Conservation (phyloP, 2,888 invertebrate genomes). For the Halictus ligatus region DNA sequence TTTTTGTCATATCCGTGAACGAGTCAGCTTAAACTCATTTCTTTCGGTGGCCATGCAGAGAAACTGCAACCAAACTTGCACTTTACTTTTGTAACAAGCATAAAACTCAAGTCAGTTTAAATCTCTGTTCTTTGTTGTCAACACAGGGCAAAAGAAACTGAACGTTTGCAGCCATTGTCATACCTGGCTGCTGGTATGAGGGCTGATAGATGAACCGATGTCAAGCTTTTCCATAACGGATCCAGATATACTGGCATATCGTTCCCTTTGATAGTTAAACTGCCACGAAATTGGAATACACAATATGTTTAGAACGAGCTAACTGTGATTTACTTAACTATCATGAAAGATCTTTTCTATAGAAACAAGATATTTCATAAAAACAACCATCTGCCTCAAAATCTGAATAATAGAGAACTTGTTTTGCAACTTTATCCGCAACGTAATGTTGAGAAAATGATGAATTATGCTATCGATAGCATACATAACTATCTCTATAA, state of each 20-base stretch:
- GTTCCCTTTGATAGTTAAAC: constrained; percentile 92
- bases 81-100: constrained; percentile 37
- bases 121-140: constrained; percentile 8
- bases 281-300: constrained; percentile 84
- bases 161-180: constrained; percentile 68
- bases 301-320: constrained; percentile 52
- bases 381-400: neutral
- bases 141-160: constrained; percentile 18
- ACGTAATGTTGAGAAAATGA: neutral
- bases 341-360: constrained; percentile 15
- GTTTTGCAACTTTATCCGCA: neutral
- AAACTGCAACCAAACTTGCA: constrained; percentile 45
- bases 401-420: constrained; percentile 15
- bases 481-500: neutral
- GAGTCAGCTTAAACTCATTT: constrained; percentile 24
- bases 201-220: constrained; percentile 91
- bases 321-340: constrained; percentile 23
- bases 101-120: constrained; percentile 25
- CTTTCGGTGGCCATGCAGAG: constrained; percentile 52
- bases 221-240: constrained; percentile 93
- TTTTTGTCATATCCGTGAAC: constrained; percentile 6
- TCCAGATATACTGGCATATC: constrained; percentile 92
- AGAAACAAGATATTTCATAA: constrained; percentile 6
- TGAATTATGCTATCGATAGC: neutral
- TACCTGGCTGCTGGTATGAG: constrained; percentile 91